phyloP scores from a whole-genome alignment of 2,113 vertebrate genomes.

The Gobio gobio region DNA sequence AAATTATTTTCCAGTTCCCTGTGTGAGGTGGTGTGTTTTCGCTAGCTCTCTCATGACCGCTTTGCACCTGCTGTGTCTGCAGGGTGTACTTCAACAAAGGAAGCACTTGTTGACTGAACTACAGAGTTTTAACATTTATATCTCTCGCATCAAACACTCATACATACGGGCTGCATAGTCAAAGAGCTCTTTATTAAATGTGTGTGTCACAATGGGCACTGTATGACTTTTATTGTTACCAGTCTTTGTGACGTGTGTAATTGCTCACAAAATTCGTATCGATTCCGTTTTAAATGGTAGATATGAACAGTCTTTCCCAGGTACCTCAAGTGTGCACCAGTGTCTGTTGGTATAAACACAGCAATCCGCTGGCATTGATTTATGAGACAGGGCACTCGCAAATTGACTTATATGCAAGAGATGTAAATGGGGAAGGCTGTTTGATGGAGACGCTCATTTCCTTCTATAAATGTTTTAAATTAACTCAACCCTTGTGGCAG shows the following conservation, averaged over 20 bases:
- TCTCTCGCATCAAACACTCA: background rate
- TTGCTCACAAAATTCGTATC: background rate
- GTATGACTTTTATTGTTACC: background rate
- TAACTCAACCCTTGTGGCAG: conserved; percentile 66
- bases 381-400: conserved; percentile 80
- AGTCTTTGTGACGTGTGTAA: background rate
- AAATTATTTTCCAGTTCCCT: conserved; percentile 54
- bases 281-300: conserved; percentile 1
- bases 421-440: conserved; percentile 84
- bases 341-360: conserved; percentile 40
- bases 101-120: conserved; percentile 28
- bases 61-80: conserved; percentile 52
- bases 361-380: conserved; percentile 71
- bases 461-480: conserved; percentile 81
- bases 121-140: conserved; percentile 10
- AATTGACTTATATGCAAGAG: conserved; percentile 86
- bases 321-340: conserved; percentile 23
- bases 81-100: conserved; percentile 32
- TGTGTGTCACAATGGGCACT: background rate
- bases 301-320: conserved; percentile 23
- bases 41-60: conserved; percentile 33
- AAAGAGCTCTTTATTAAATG: background rate
- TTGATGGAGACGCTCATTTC: conserved; percentile 84
- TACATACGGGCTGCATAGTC: background rate
- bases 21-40: conserved; percentile 54